Evolutionary conservation across 2,797 vertebrate species (phyloP), one percentile per base, ranked within the genome.

Genomic region (Garrulus glandarius): DNA sequence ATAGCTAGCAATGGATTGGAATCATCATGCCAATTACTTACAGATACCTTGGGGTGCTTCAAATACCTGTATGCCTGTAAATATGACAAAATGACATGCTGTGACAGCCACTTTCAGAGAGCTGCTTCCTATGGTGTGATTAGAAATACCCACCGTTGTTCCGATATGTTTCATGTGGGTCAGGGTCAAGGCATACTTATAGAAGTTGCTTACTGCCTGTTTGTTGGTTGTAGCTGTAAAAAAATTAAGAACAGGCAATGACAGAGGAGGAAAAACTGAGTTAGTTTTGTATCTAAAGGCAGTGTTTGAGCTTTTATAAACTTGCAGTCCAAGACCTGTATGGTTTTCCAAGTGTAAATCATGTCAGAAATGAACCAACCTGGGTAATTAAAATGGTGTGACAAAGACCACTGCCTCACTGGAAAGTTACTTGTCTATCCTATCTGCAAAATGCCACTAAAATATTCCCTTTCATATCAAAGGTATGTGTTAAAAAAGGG

Each of bases 11-110:
- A 87, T 27, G 49, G 57, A 64, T 88, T 90, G 46, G 59, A 93
- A 88, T 95, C 75, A 93, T 84, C 46, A 29, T 71, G 67, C 47
- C 83, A 74, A 79, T 94, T 93, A 82, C 59, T 75, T 81, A 46
- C 44, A 64, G 47, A 83, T 94, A 95, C 32, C 65, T 96, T 71
- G 27, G 50, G 64, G 49, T 94, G n/a, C 34, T 92, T 76, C 64
- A 60, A 60, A 93, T 95, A 92, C 77, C 78, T 89, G 87, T 77
- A 47, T 83, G 72, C 43, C 53, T 92, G 57, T 87, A 93, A 95
- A 85, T 68, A 79, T 87, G 64, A 84, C 50, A 76, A 87, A 94
- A 55, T 85, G 88, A 87, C 78, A 44, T 26, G 30, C 76, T 88
- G 74, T 92, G 83, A 84, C 80, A 92, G 91, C 34, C 80, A 57